Base-by-base conservation (phyloP, 2,888 invertebrate species). In the Serripes groenlandicus region DNA sequence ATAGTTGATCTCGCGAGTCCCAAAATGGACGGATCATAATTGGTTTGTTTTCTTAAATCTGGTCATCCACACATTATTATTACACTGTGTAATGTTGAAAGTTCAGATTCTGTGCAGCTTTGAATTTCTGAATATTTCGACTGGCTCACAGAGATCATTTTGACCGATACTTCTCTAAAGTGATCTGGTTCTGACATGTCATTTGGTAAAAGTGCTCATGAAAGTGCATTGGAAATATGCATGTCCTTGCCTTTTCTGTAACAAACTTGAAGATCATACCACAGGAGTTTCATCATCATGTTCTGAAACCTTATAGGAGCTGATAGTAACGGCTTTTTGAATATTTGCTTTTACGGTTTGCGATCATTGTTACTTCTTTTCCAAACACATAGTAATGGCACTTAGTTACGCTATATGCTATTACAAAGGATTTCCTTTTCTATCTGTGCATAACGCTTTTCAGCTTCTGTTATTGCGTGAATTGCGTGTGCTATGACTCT, bases 301-400 rank as follows among this genome's bases (percentile, higher is more conserved):
- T 75, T 78, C 56, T 78, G 75, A 11, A 78, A 30, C 68, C 78
- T 3, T 62, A 78, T 83, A 5, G 71, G 75, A 30, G 78, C 78
- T 56, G 74, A 74, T 7, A 71, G 35, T 23, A 82, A 34, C 23
- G 81, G 74, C 52, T 81, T 75, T 30, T 62, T 23, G 32, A 80
- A 71, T 42, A 80, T 80, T 26, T 75, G 70, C 28, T 75, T 66
- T 15, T 88, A 37, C 15, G 86, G 83, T 35, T 81, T 85, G 60
- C 82, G 86, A 42, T 89, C 89, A 34, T 75, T 87, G 42, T 60
- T 0, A 76, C 69, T 71, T 80, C 73, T 70, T 82, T 84, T 0
- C 88, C 84, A 75, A 85, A 86, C 3, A 88, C 84, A 60, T 87
- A 90, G 0, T 66, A 56, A 56, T 82, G 74, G 58, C 86, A 89